phyloP scores from a whole-genome alignment of 2,888 invertebrate genomes.

The Clanis bilineata region DNA sequence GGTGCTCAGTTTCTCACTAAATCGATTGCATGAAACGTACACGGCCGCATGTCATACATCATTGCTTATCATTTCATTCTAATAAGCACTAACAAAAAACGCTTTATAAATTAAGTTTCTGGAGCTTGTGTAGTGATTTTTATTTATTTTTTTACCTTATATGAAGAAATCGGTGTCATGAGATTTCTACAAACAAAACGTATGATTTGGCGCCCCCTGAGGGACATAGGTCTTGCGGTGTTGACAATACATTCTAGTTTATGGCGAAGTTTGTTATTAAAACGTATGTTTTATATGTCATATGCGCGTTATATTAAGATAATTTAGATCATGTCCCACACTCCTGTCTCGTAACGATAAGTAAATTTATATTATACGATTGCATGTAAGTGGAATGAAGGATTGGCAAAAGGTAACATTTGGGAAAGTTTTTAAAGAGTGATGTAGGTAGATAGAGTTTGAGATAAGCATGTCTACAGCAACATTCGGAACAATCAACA shows the following conservation, averaged over 20 bases:
- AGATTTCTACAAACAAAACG: conserved; percentile 43
- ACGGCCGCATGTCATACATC: conserved; percentile 52
- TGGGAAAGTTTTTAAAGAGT: conserved; percentile 23
- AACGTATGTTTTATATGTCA: neutral
- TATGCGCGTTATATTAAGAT: conserved; percentile 12
- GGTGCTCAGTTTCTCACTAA: conserved; percentile 22
- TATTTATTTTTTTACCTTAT: conserved; percentile 36
- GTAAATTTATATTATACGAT: conserved; percentile 27
- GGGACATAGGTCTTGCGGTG: conserved; percentile 66
- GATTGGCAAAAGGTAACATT: conserved; percentile 21
- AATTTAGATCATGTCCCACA: neutral
- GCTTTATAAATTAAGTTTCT: conserved; percentile 63
- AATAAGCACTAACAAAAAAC: conserved; percentile 58
- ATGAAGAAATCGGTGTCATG: conserved; percentile 78
- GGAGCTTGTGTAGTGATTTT: conserved; percentile 27
- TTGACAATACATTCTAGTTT: conserved; percentile 19
- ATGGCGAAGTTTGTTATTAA: conserved; percentile 3
- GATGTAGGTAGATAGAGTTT: conserved; percentile 28
- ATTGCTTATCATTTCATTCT: conserved; percentile 57
- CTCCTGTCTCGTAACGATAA: neutral
- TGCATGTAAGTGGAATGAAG: conserved; percentile 48
- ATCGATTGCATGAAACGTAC: conserved; percentile 44
- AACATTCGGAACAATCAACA: conserved; percentile 50
- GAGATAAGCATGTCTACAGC: conserved; percentile 42
- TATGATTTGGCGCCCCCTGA: conserved; percentile 77